These are phyloP conservation scores for Tryphoninae sp. DNA, from an alignment of 2,888 invertebrate genomes.

Conservation along the genomic window DNA sequence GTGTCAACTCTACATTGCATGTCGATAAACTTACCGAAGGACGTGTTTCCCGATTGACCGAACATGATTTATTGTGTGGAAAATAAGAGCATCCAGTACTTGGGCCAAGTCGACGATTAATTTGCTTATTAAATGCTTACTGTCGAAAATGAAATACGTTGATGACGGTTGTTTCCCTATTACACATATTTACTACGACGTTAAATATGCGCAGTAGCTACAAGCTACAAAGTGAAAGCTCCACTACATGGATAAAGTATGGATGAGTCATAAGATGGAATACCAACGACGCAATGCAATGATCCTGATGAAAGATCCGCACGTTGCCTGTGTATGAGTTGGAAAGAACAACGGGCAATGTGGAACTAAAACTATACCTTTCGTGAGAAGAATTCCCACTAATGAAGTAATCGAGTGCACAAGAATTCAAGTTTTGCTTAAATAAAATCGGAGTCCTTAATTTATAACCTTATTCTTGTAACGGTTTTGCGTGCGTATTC, in stretches of 20 bases:
- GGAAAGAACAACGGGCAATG: background rate
- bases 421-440: background rate
- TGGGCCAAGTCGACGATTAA: conserved; percentile 9
- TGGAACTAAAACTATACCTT: background rate
- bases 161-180: background rate
- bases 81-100: conserved; percentile 9
- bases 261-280: background rate
- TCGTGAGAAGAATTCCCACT: background rate
- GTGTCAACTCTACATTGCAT: conserved; percentile 4
- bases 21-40: conserved; percentile 78
- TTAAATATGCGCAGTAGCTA: background rate
- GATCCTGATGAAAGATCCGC: background rate
- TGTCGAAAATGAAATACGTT: background rate
- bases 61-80: conserved; percentile 71
- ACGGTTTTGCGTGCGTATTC: background rate
- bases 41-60: conserved; percentile 78
- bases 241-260: background rate
- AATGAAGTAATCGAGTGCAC: background rate
- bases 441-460: background rate
- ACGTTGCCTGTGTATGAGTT: background rate
- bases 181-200: background rate
- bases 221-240: background rate
- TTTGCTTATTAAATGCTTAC: background rate
- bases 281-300: background rate
- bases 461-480: background rate